Evolutionary conservation across 2,797 vertebrate species (phyloP), one percentile per base, ranked within the genome.

Genomic region (Bradypodion pumilum): DNA sequence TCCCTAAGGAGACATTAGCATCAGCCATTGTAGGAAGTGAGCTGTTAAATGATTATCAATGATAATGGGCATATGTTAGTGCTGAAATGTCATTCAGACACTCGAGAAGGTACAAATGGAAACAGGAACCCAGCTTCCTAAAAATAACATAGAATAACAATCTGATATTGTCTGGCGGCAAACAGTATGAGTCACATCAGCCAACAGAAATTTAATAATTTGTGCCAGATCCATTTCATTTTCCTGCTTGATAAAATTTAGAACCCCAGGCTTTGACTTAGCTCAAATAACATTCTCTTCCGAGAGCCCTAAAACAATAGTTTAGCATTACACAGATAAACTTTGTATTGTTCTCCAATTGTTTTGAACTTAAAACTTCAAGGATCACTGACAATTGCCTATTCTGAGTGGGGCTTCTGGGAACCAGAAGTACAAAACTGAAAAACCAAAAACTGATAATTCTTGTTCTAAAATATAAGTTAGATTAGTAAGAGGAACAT

Each of bases 51-150:
- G 65, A 73, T 10, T 56, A 52, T 40, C 25, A 72, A 63, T 52
- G 40, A 59, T 0, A 8, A 59, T 29, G 27, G 40, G 52, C 69
- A 1, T 0, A 66, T 23, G 27, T 74, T 73, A 27, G 16, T 1
- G 0, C 44, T 69, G 25, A 69, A 6, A 75, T 7, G 1, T 23
- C 85, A 21, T 70, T 80, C 12, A 80, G 78, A 62, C 35, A 60
- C 59, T 84, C 85, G 77, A 59, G 32, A 84, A 80, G 37, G 52
- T 77, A 66, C 3, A 27, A 63, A 40, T 1, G 75, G 80, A 32
- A 42, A 79, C 76, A 5, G 4, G 19, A 66, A 42, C 32, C n/a
- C 9, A 7, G 68, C 32, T 49, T 85, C 65, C 29, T 10, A 60
- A 23, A 44, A 82, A 63, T 27, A 68, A 42, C 66, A 82, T 44